Evolutionary conservation across 1,140 invertebrate genomes (phyloP), one percentile per base, ranked within the genome.

Genomic region (Dendroctonus valens): DNA sequence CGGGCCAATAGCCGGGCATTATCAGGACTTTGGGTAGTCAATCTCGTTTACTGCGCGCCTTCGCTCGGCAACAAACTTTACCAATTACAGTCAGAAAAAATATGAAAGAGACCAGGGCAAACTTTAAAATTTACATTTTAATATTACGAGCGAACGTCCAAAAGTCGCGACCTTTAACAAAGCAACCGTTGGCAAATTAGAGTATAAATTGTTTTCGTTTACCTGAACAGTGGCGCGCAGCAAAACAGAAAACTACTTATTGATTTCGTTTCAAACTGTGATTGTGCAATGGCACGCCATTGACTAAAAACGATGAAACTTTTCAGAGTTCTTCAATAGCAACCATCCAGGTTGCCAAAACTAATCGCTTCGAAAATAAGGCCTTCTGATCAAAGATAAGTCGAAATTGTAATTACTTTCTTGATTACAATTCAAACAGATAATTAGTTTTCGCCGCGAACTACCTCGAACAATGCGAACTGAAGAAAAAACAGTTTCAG

Each of bases 321-420:
- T 46, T 11, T 46, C 8, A 0, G 12, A 11, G 42, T 46, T 11
- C 42, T 9, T 11, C 42, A 46, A 46, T 9, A 12, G 12, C 8
- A 46, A 46, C 12, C 42, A 12, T 46, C 12, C 42, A 46, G 8
- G 42, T 11, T 46, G 12, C 54, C 49, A 42, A 67, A 69, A 15
- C 61, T 64, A 70, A 70, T 70, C 65, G 69, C 60, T 67, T 70
- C 67, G 69, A 60, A 70, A 67, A 70, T 70, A 48, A 59, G 63
- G 59, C 51, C 59, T 66, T 67, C 64, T 67, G 69, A 70, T 70
- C 53, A 55, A 59, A 70, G 69, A 70, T 67, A 70, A 70, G 61
- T 64, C 51, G 60, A 67, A 70, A 67, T 60, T 70, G 69, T 70
- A 70, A 70, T 70, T 70, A 70, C 65, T 70, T 70, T 64, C 60